Base-by-base conservation (phyloP, 2,113 vertebrate species). In the Platysternon megacephalum region DNA sequence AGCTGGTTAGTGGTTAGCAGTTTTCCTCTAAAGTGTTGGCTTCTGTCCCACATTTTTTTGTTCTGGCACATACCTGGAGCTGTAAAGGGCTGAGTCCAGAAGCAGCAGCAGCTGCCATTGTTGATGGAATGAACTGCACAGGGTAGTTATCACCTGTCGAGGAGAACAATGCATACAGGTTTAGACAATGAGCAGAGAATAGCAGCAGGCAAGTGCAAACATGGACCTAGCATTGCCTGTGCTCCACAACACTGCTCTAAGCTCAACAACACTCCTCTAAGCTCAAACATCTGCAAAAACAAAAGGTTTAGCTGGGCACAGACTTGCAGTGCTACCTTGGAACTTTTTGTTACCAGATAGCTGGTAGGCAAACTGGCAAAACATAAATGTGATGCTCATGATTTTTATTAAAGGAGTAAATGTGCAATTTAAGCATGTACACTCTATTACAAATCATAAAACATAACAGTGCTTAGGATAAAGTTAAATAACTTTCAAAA, bases 131-230 rank as follows among this genome's bases (percentile, higher is more conserved):
- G 99, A 99, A 99, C 99, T 99, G 99, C 99, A 99, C 99, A 22
- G 99, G 99, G 98, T 99, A 99, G 99, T 99, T 99, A 99, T 99
- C 99, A 99, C 99, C 99, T 99, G 99, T 99, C 98, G 98, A 98
- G 97, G 96, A 98, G 98, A 99, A 99, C 99, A 99, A 99, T 99
- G 98, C 98, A 82, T 96, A 98, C 99, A 99, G 99, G 99, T 99
- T 99, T 98, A 99, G 99, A 99, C 99, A 99, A 99, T 99, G 98
- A 99, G 97, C 98, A 90, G 98, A 98, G 98, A 98, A 98, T 97
- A 97, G 95, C 98, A 95, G 97, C 97, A 98, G 98, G 98, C 99
- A 99, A 99, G 99, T 99, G 99, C 98, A 98, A 99, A 99, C 99
- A 99, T 11, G 97, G 98, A 97, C 97, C 96, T 91, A 95, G 96